Conservation (phyloP, 2,797 vertebrate species). For the Oceanodroma leucorhoa region DNA sequence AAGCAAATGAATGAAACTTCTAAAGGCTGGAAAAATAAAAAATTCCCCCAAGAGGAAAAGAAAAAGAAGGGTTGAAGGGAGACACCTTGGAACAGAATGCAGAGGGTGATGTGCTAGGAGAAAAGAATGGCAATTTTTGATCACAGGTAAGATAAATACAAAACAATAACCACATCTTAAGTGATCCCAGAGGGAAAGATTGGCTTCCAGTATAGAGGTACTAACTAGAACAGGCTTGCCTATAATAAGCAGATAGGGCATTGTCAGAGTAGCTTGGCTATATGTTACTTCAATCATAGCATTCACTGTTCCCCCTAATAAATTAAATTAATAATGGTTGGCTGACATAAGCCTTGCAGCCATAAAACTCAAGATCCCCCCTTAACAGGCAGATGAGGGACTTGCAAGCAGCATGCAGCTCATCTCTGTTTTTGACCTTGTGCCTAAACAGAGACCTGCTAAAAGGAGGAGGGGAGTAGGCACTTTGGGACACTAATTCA, state of each 20-base stretch:
- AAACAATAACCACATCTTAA: not conserved
- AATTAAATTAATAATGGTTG: conserved; percentile 37
- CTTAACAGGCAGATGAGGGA: conserved; percentile 37
- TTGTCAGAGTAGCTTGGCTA: not conserved
- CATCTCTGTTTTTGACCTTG: conserved; percentile 43
- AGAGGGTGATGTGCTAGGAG: not conserved
- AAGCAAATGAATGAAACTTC: not conserved
- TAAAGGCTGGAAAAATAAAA: not conserved
- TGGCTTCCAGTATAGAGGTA: not conserved
- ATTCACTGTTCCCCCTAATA: not conserved
- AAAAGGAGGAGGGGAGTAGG: not conserved
- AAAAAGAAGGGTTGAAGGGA: not conserved
- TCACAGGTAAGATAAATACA: not conserved
- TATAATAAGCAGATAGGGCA: not conserved
- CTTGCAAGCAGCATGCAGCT: not conserved
- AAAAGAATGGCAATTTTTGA: not conserved
- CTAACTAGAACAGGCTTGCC: not conserved
- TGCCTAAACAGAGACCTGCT: not conserved
- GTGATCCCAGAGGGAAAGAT: not conserved
- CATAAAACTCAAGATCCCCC: not conserved
- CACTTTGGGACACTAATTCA: conserved; percentile 38
- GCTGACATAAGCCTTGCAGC: conserved; percentile 24
- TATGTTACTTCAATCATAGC: not conserved
- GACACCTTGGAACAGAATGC: not conserved
- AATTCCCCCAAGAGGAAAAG: not conserved